Conservation (phyloP, 1,140 invertebrate species). For the Arctopsyche grandis region DNA sequence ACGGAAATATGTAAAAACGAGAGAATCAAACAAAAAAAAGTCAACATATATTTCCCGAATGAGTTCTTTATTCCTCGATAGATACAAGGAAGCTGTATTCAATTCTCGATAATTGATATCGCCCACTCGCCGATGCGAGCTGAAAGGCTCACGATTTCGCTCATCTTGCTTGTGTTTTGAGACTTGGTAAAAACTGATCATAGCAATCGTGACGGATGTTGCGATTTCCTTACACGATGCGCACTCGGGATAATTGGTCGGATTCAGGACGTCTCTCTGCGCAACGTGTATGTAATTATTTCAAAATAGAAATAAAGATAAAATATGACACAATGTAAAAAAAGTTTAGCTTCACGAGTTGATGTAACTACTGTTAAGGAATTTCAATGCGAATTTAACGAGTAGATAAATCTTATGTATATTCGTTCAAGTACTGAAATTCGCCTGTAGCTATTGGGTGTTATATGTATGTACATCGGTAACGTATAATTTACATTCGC, state of each 20-base stretch:
- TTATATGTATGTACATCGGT: not conserved
- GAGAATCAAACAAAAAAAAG: not conserved
- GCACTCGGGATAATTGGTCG: not conserved
- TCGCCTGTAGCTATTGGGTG: too few species aligned
- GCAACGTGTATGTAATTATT: too few species aligned
- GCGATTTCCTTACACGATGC: not conserved
- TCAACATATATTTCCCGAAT: not conserved
- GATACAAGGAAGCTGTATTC: not conserved
- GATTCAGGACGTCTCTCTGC: slow-evolving; percentile 1
- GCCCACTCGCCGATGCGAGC: not conserved
- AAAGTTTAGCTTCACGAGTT: too few species aligned
- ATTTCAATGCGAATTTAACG: too few species aligned
- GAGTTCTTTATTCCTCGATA: not conserved
- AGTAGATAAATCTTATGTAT: too few species aligned
- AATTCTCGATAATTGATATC: slow-evolving; percentile 14
- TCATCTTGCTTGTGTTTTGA: slow-evolving; percentile 3
- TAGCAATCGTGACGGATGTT: not conserved
- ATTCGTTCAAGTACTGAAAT: too few species aligned
- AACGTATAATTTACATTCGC: not conserved
- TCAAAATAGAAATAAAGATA: too few species aligned
- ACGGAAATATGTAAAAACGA: not conserved
- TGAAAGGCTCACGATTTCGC: slow-evolving; percentile 8
- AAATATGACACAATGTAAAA: too few species aligned
- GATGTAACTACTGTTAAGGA: too few species aligned
- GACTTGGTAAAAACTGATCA: not conserved